Conservation (phyloP, 2,888 invertebrate genomes). For the Pharmacophagus antenor region DNA sequence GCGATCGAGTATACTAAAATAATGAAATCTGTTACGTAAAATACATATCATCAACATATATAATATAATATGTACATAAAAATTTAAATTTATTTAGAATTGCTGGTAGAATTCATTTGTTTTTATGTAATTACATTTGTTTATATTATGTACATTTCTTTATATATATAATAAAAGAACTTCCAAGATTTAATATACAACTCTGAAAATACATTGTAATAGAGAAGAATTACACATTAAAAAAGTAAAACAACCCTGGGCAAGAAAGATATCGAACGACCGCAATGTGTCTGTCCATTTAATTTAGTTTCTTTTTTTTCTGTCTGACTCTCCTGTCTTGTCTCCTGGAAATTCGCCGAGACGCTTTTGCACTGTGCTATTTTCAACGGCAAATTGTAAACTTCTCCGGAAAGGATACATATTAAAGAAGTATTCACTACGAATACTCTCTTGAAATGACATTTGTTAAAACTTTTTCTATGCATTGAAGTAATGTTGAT, state of each 20-base stretch:
- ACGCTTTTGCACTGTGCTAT: conserved; percentile 54
- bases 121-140: neutral
- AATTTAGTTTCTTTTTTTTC: conserved; percentile 63
- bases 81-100: neutral
- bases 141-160: neutral
- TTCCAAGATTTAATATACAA: neutral
- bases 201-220: neutral
- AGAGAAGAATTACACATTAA: neutral
- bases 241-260: conserved; percentile 48
- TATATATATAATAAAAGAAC: neutral
- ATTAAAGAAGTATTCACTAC: conserved; percentile 18
- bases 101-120: neutral
- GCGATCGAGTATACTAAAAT: conserved; percentile 32
- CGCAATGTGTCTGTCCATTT: conserved; percentile 43
- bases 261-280: conserved; percentile 38
- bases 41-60: too few relatives aligned
- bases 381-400: conserved; percentile 45
- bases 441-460: neutral
- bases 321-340: conserved; percentile 54
- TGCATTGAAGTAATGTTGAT: too few relatives aligned
- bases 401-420: conserved; percentile 23
- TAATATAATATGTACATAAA: too few relatives aligned
- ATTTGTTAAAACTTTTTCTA: too few relatives aligned
- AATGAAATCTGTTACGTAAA: conserved; percentile 10
- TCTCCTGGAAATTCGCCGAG: conserved; percentile 70